Evolutionary conservation across 2,797 vertebrate species (phyloP).

Genomic region (Capromys pilorides): DNA sequence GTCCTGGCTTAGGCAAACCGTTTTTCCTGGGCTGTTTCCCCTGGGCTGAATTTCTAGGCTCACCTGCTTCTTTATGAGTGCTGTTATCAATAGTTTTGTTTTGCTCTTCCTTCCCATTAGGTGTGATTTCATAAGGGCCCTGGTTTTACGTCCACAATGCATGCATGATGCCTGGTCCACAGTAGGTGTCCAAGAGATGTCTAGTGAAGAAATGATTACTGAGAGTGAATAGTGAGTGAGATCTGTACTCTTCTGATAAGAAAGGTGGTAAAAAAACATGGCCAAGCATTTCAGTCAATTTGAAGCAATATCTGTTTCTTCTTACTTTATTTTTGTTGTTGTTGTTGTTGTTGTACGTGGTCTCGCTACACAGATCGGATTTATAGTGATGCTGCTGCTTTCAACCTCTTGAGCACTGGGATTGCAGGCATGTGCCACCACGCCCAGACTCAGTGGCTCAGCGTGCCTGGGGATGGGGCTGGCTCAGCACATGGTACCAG

Average conservation of each 20-base stretch:
- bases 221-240: not conserved
- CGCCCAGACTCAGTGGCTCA: no score
- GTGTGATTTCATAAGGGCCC: not conserved
- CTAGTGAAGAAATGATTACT: not conserved
- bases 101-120: not conserved
- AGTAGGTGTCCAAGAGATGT: not conserved
- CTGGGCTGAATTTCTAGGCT: not conserved
- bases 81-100: not conserved
- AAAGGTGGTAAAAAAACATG: not conserved
- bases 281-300: not conserved
- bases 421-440: no score
- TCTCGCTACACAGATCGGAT: no score
- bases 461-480: no score
- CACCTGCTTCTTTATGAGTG: no score
- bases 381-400: no score
- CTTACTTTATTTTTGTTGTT: not conserved
- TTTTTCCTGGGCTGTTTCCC: not conserved
- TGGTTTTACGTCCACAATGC: rapidly evolving
- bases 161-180: not conserved
- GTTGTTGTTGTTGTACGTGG: no score
- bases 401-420: no score
- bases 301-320: not conserved
- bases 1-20: not conserved
- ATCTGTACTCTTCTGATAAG: not conserved
- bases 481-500: no score